Evolutionary conservation across 1,140 invertebrate species (phyloP), one percentile per base, ranked within the genome.

Genomic region (Magallana gigas): DNA sequence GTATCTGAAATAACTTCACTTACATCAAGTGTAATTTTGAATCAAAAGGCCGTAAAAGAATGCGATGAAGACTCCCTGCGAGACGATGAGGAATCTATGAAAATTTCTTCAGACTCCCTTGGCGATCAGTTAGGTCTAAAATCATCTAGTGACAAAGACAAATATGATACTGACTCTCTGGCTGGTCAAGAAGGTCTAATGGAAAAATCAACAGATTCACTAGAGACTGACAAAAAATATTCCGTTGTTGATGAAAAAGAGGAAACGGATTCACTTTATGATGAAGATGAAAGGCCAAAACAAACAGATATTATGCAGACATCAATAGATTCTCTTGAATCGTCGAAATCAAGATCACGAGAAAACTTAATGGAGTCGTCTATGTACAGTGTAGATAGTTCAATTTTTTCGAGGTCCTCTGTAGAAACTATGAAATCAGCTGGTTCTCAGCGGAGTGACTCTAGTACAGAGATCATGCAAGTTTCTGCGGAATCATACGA

Each of bases 111-210:
- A 36, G 95, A 95, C 88, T 95, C 95, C 36, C 85, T 94, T 5
- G 92, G 92, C 91, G 83, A 94, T 93, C 91, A 92, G 89, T 58
- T 90, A 82, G 86, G 89, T 76, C n/a, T 89, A 6, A 86, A 85
- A 76, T 68, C 84, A 36, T 92, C 94, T 56, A 93, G 88, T 57
- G 96, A 96, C 92, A 96, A 96, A 11, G 96, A 96, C 92, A 96
- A 96, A 62, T 96, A 96, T 86, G 96, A 97, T 64, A 91, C 91
- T 57, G 96, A 96, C 91, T 96, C 95, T 83, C 94, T 96, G 4
- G 95, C 95, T 90, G 93, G 95, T 57, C 93, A 93, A 82, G 93
- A 93, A 16, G 89, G 88, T 9, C 84, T 92, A 29, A 94, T 94
- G 94, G 91, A 92, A 85, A 88, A 91, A 23, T 94, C 94, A 36